Evolutionary conservation across 35 echinoderm and acorn worm genomes (phyloP).

Genomic region (Stichopus chloronotus): DNA sequence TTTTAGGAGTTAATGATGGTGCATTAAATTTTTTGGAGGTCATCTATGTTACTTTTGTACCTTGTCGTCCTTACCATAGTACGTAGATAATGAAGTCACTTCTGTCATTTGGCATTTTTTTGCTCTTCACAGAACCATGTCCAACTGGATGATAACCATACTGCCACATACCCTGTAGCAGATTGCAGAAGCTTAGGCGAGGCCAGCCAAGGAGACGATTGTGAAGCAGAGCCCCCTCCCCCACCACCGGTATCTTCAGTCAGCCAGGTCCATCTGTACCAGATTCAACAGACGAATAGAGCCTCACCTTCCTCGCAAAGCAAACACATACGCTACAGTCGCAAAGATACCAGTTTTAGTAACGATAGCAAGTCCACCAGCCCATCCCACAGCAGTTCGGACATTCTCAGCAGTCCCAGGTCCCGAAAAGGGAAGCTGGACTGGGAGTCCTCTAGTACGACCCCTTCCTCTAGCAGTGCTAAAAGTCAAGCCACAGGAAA

Average conservation of each 20-base stretch:
- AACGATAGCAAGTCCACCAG: slow-evolving; percentile 61
- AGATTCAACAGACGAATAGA: slow-evolving; percentile 44
- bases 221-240: slow-evolving; percentile 87
- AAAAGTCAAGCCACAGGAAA: slow-evolving; percentile 29
- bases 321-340: slow-evolving; percentile 60
- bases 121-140: slow-evolving; percentile 55
- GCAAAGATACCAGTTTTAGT: slow-evolving; percentile 63
- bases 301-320: slow-evolving; percentile 46
- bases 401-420: slow-evolving; percentile 72
- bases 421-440: slow-evolving; percentile 49
- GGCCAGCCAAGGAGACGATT: slow-evolving; percentile 83
- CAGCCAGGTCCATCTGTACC: slow-evolving; percentile 73
- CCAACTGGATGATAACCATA: slow-evolving; percentile 63
- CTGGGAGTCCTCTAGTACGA: slow-evolving; percentile 74
- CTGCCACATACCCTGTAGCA: slow-evolving; percentile 23
- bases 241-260: slow-evolving; percentile 54
- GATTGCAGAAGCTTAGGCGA: slow-evolving; percentile 60
- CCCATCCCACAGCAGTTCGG: slow-evolving; percentile 73
- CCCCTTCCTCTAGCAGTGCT: slow-evolving; percentile 40
- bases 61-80: no score
- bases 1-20: no score
- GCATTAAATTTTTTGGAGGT: no score
- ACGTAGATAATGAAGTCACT: no score
- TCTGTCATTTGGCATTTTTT: no score
- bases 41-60: no score